These are phyloP conservation scores for Epinephelus awoara DNA, from an alignment of 2,797 vertebrate species.

Conservation along the genomic window DNA sequence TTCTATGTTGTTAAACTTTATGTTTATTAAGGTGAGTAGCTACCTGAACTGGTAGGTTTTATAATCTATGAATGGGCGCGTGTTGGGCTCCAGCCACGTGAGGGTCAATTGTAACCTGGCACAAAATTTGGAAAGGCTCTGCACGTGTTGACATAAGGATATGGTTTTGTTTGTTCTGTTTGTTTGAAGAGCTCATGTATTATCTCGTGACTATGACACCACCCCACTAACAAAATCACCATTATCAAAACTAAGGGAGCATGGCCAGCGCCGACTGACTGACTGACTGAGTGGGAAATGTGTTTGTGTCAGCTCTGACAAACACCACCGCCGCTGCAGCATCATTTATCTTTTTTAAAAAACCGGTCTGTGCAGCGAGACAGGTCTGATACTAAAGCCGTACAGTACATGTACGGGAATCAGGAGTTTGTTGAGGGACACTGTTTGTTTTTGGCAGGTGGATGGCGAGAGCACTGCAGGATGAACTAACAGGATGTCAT, in stretches of 20 bases:
- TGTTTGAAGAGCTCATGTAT: constrained; percentile 44
- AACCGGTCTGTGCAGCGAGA: constrained; percentile 41
- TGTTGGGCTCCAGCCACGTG: constrained; percentile 1
- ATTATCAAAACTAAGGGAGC: constrained; percentile 36
- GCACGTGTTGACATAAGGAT: constrained; percentile 47
- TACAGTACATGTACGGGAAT: constrained; percentile 42
- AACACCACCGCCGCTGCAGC: constrained; percentile 47
- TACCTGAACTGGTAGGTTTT: background rate
- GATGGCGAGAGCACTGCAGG: constrained; percentile 49
- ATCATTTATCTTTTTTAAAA: constrained; percentile 28
- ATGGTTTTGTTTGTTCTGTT: constrained; percentile 47
- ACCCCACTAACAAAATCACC: constrained; percentile 39
- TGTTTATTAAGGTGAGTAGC: background rate
- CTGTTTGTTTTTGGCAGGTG: constrained; percentile 69
- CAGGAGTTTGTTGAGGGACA: constrained; percentile 61
- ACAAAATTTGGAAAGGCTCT: background rate
- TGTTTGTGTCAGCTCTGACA: constrained; percentile 52
- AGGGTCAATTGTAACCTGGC: constrained; percentile 9
- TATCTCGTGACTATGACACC: constrained; percentile 32
- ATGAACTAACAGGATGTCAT: constrained; percentile 67
- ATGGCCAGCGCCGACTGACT: constrained; percentile 17
- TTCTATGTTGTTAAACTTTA: background rate
- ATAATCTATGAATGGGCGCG: constrained; percentile 12
- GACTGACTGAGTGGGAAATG: constrained; percentile 27
- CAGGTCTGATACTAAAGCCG: constrained; percentile 43